Evolutionary conservation across 2,797 vertebrate genomes (phyloP).

Genomic region (Kryptolebias ocellatus): DNA sequence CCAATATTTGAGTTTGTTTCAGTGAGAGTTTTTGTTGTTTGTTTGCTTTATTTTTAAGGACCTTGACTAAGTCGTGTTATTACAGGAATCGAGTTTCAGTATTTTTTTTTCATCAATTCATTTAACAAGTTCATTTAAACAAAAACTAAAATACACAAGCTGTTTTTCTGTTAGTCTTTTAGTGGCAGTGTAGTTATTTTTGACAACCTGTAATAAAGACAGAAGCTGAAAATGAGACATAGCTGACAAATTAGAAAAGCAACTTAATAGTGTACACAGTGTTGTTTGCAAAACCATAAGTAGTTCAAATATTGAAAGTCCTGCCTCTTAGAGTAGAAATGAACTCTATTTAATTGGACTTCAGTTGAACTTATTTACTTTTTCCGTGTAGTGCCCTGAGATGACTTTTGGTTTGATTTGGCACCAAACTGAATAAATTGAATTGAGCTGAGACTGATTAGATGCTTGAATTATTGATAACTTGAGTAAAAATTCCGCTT

Average conservation of each 20-base stretch:
- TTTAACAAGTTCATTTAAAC: background rate
- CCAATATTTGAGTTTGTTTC: constrained; percentile 22
- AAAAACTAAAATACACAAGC: background rate
- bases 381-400: background rate
- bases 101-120: background rate
- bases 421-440: background rate
- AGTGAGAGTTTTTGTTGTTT: background rate
- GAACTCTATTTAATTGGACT: background rate
- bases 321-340: background rate
- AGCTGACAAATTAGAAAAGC: constrained; percentile 18
- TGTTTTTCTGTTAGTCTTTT: background rate
- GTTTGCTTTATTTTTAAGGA: background rate
- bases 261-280: constrained; percentile 8
- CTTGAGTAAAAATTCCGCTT: constrained; percentile 9
- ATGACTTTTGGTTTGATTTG: background rate
- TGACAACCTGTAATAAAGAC: constrained; percentile 11
- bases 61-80: background rate
- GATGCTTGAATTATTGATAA: constrained; percentile 28
- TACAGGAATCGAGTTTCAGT: background rate
- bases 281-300: constrained; percentile 4
- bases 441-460: background rate
- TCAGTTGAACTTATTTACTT: background rate
- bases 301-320: constrained; percentile 10
- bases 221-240: constrained; percentile 34
- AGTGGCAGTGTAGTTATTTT: constrained; percentile 28